Evolutionary conservation across 2,113 vertebrate species (phyloP), one percentile per base, ranked within the genome.

Genomic region (Anthoscopus minutus): DNA sequence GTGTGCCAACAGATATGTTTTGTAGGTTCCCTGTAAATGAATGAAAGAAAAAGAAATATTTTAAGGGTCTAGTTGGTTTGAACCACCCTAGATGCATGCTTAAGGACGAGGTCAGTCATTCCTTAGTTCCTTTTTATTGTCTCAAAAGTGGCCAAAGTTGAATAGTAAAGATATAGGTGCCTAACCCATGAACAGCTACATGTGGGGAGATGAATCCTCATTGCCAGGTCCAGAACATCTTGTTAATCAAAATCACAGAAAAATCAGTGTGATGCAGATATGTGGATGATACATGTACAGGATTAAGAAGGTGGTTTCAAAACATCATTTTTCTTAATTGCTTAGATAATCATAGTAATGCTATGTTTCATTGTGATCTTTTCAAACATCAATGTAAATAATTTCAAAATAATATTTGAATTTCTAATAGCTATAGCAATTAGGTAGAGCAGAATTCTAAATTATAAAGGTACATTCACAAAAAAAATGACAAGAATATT

Each of bases 381-480:
- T 92, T 80, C 64, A 89, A 87, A 81, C 53, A 82, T 81, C 66
- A 58, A 21, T 42, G 31, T 85, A 95, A 94, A 93, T 90, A 92
- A 72, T 70, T 48, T 25, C 54, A 47, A 85, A 92, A 65, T 45
- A 83, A 40, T 71, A 78, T 45, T 33, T 95, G 50, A 90, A 67
- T 56, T 65, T 69, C 45, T 92, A 61, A 89, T 38, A 93, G 50
- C 21, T 93, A 25, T 45, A 67, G 30, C 51, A 86, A 81, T 92
- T 92, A 94, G 65, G 22, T 45, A 5, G 2, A 86, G 4, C 35
- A 93, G 66, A 90, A 88, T 90, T 70, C 51, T 90, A 93, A 93
- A 90, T 93, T 90, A 90, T 23, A 92, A 80, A 86, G 42, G 30
- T 28, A 81, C 12, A 42, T 74, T 90, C 70, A 86, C 13, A 83